These are phyloP conservation scores for Rhamnusium bicolor DNA, from an alignment of 2,888 invertebrate species.

Conservation along the genomic window DNA sequence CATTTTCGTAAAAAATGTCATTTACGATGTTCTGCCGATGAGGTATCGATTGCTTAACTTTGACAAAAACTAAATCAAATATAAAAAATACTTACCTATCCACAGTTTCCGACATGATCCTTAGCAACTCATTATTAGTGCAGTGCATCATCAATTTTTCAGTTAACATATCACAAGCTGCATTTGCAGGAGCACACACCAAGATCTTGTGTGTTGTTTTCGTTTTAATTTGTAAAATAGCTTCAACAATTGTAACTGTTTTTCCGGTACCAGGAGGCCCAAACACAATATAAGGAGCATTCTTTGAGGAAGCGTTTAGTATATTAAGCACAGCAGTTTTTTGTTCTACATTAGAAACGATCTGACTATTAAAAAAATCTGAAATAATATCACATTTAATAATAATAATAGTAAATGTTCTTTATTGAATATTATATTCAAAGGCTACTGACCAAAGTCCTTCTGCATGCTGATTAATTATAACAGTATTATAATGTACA, in stretches of 20 bases:
- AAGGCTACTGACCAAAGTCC: too few species aligned
- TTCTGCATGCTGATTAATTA: too few species aligned
- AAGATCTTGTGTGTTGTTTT: slow-evolving; percentile 73
- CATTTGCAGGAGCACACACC: slow-evolving; percentile 81
- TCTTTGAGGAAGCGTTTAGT: slow-evolving; percentile 75
- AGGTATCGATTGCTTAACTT: too few species aligned
- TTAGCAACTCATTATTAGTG: slow-evolving; percentile 65
- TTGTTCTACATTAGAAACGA: slow-evolving; percentile 77
- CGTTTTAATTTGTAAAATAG: slow-evolving; percentile 73
- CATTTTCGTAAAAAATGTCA: too few species aligned
- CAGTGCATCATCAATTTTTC: slow-evolving; percentile 63
- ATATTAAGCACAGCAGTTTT: slow-evolving; percentile 80
- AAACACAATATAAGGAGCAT: slow-evolving; percentile 86
- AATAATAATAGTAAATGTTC: slow-evolving; percentile 3
- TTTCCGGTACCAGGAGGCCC: slow-evolving; percentile 91
- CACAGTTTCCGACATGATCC: slow-evolving; percentile 70
- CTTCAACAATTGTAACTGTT: slow-evolving; percentile 82
- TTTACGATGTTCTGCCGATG: too few species aligned
- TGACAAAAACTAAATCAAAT: too few species aligned
- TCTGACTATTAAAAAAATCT: slow-evolving; percentile 65
- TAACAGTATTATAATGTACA: too few species aligned
- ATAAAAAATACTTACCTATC: slow-evolving; percentile 64
- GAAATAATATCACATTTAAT: slow-evolving; percentile 36
- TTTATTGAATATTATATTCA: too few species aligned
- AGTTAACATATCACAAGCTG: slow-evolving; percentile 81